phyloP scores from a whole-genome alignment of 2,888 invertebrate species.

The Lepidocyrtinus sp. region DNA sequence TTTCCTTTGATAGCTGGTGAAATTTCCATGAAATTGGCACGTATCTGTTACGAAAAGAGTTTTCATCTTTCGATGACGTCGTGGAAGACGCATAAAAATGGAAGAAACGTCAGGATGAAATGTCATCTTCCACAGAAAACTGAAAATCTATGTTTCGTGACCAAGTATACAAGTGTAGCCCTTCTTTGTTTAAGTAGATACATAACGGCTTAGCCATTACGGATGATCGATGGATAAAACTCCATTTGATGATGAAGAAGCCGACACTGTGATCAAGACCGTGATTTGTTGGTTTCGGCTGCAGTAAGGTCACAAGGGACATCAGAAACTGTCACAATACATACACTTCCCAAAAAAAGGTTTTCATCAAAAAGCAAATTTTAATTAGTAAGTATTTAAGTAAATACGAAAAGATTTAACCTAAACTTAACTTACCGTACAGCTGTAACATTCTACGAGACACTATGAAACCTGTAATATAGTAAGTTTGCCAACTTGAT shows the following conservation, averaged over 20 bases:
- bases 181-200: neutral
- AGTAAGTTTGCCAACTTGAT: too few species aligned
- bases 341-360: too few species aligned
- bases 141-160: neutral
- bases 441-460: too few species aligned
- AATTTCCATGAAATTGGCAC: neutral
- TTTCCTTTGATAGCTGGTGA: neutral
- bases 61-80: too few species aligned
- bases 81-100: neutral
- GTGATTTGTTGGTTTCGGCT: conserved; percentile 10
- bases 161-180: neutral
- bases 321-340: neutral
- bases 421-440: too few species aligned
- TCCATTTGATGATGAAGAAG: too few species aligned
- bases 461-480: too few species aligned
- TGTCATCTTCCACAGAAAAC: neutral
- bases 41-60: too few species aligned
- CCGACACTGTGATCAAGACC: too few species aligned
- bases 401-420: too few species aligned
- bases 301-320: neutral
- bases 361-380: too few species aligned
- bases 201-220: neutral
- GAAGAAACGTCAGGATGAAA: neutral
- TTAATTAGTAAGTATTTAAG: too few species aligned
- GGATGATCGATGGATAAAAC: conserved; percentile 9